Evolutionary conservation across 2,113 vertebrate genomes (phyloP).

Genomic region (Asarcornis scutulata): DNA sequence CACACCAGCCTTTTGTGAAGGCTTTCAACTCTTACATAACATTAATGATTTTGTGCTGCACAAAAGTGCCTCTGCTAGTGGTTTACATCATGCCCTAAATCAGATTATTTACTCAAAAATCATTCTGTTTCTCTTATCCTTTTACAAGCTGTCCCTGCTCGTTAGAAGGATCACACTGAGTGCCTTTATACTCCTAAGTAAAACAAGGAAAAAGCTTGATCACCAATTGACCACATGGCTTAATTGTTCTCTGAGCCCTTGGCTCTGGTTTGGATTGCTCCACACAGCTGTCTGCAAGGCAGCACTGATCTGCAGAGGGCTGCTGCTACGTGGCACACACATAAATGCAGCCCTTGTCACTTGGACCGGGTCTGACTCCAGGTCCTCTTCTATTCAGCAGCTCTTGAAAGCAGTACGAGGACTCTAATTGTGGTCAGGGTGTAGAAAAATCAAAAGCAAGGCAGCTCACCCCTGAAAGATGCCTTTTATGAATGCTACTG

Average conservation of each 20-base stretch:
- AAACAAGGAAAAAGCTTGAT: constrained; percentile 36
- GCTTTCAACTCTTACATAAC: constrained; percentile 47
- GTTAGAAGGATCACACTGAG: constrained; percentile 32
- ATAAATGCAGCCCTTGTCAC: rapidly evolving
- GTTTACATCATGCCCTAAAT: constrained; percentile 23
- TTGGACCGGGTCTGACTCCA: neutral
- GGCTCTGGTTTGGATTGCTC: neutral
- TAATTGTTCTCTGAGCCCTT: constrained; percentile 17
- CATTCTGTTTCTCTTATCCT: constrained; percentile 48
- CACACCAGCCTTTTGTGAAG: neutral
- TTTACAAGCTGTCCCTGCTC: constrained; percentile 55
- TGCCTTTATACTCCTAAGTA: constrained; percentile 37
- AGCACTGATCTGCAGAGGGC: neutral
- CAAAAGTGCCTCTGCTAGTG: neutral
- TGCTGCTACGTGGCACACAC: neutral
- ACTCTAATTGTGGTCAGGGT: rapidly evolving
- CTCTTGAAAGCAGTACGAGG: neutral
- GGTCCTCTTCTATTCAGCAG: neutral
- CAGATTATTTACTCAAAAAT: constrained; percentile 65
- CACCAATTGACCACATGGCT: constrained; percentile 3
- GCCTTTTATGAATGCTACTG: neutral
- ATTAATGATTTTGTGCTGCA: neutral
- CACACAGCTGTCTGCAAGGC: neutral
- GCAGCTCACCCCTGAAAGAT: neutral
- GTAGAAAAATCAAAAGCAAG: neutral